Conservation (phyloP, 2,888 invertebrate genomes). For the Ceraclea dissimilis region DNA sequence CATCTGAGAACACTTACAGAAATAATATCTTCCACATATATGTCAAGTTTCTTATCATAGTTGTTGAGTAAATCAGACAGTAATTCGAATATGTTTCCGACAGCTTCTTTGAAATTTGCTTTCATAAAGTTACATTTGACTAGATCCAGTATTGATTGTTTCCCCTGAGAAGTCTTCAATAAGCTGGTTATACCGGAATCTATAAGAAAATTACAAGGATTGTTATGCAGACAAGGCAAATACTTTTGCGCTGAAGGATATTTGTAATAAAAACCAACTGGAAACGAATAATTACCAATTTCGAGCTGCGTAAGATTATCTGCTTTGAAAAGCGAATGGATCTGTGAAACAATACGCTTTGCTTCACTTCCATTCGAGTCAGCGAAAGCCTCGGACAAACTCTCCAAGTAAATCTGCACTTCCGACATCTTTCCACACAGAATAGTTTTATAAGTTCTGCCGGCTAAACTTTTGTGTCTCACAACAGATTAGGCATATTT, state of each 20-base stretch:
- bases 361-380: slow-evolving; percentile 7
- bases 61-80: slow-evolving; percentile 10
- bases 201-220: neutral
- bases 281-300: too few species aligned
- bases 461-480: too few species aligned
- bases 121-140: slow-evolving; percentile 10
- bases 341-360: slow-evolving; percentile 7
- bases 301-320: slow-evolving; percentile 6
- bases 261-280: too few species aligned
- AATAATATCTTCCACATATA: slow-evolving; percentile 19
- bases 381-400: neutral
- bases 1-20: too few species aligned
- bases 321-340: slow-evolving; percentile 7
- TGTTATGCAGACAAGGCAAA: too few species aligned
- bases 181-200: neutral
- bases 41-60: slow-evolving; percentile 13
- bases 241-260: too few species aligned
- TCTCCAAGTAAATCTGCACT: slow-evolving; percentile 1
- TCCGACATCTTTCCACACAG: slow-evolving; percentile 13
- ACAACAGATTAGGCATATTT: too few species aligned
- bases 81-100: slow-evolving; percentile 12
- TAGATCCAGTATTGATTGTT: slow-evolving; percentile 8
- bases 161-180: neutral
- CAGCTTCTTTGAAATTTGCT: slow-evolving; percentile 2
- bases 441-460: too few species aligned